Evolutionary conservation across 2,888 invertebrate species (phyloP).

Genomic region (Cephus rjabovi): DNA sequence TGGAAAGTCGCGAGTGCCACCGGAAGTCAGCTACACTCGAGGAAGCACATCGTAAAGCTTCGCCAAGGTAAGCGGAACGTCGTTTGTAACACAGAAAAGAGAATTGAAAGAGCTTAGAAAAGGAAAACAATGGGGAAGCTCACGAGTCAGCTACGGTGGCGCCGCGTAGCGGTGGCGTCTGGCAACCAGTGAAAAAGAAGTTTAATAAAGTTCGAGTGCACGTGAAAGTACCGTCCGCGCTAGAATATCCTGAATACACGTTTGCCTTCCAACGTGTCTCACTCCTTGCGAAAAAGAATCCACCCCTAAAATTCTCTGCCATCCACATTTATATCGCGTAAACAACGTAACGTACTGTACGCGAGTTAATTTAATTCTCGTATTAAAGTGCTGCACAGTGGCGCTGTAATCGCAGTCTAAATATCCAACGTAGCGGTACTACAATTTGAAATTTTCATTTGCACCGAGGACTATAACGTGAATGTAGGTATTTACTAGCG

Average conservation of each 20-base stretch:
- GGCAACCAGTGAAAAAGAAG: not conserved
- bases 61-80: not conserved
- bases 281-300: not conserved
- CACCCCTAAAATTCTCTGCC: not conserved
- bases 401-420: not conserved
- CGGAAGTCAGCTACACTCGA: not conserved
- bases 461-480: not conserved
- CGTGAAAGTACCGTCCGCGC: not conserved
- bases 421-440: not conserved
- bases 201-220: not conserved
- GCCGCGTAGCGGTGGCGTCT: not conserved
- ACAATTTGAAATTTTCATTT: not conserved
- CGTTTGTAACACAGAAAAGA: not conserved
- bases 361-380: not conserved
- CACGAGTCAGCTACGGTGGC: not conserved
- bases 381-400: not conserved
- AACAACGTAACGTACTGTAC: not conserved
- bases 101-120: not conserved
- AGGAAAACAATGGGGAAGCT: not conserved
- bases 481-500: not conserved
- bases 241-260: not conserved
- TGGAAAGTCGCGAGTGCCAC: not conserved
- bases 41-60: not conserved
- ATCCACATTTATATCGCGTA: not conserved
- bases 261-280: not conserved